phyloP scores from a whole-genome alignment of 2,888 invertebrate genomes.

The Allygus modestus region DNA sequence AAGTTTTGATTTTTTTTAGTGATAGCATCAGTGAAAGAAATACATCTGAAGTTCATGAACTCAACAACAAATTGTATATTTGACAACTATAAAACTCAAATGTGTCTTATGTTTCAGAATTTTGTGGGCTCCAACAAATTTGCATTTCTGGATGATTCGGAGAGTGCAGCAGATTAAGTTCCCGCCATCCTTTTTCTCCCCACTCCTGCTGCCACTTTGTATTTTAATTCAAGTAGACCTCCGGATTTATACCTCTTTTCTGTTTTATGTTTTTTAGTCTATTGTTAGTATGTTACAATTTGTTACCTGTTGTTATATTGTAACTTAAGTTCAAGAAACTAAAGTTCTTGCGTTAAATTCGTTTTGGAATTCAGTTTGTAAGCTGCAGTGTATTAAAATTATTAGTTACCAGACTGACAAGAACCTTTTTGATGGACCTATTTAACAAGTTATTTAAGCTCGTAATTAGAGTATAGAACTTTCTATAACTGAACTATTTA shows the following conservation, averaged over 20 bases:
- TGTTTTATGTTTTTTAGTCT: slow-evolving; percentile 30
- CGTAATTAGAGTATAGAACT: slow-evolving; percentile 17
- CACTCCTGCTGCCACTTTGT: slow-evolving; percentile 29
- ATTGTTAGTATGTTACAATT: slow-evolving; percentile 34
- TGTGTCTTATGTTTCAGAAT: slow-evolving; percentile 59
- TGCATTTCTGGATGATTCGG: slow-evolving; percentile 62
- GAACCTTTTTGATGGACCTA: slow-evolving; percentile 9
- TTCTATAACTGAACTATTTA: slow-evolving; percentile 30
- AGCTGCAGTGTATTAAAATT: not conserved
- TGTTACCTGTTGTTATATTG: slow-evolving; percentile 35
- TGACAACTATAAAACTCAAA: no score
- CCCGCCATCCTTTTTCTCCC: slow-evolving; percentile 1
- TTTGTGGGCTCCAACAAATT: slow-evolving; percentile 64
- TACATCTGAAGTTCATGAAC: no score
- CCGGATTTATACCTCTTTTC: not conserved
- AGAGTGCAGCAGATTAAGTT: slow-evolving; percentile 59
- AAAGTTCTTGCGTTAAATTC: not conserved
- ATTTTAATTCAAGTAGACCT: slow-evolving; percentile 36
- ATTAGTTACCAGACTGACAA: slow-evolving; percentile 3
- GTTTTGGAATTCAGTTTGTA: not conserved
- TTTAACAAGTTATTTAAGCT: slow-evolving; percentile 15
- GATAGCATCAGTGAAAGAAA: no score
- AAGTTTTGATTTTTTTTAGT: no score
- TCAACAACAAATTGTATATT: no score
- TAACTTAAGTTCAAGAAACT: not conserved